Conservation (phyloP, 2,888 invertebrate genomes). For the Chymomyza fuscimana region DNA sequence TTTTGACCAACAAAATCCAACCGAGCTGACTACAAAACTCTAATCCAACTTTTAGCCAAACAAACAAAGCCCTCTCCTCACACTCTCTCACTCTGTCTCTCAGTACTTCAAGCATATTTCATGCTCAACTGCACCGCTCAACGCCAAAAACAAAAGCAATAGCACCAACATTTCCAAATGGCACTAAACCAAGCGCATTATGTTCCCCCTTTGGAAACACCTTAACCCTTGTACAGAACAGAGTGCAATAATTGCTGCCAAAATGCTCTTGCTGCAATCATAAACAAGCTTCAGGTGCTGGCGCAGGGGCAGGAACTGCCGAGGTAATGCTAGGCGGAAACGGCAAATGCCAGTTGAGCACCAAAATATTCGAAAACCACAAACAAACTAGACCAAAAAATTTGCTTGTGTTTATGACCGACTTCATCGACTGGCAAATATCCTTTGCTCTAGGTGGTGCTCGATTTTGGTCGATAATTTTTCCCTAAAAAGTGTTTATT, state of each 20-base stretch:
- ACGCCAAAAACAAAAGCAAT: slow-evolving; percentile 43
- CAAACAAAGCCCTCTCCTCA: background rate
- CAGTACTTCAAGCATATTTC: slow-evolving; percentile 56
- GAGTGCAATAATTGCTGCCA: slow-evolving; percentile 52
- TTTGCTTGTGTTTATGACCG: too few relatives aligned
- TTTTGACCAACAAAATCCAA: background rate
- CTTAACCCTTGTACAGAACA: background rate
- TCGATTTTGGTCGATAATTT: too few relatives aligned
- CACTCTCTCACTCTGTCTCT: background rate
- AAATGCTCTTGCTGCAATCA: slow-evolving; percentile 51
- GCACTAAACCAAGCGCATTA: slow-evolving; percentile 46
- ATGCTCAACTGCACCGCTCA: slow-evolving; percentile 48
- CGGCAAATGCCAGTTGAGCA: background rate
- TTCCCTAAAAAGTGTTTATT: too few relatives aligned
- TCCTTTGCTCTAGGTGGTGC: too few relatives aligned
- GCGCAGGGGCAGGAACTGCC: background rate
- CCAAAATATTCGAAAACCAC: background rate
- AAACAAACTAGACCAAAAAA: background rate
- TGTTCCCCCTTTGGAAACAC: slow-evolving; percentile 6
- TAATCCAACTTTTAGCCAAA: slow-evolving; percentile 25
- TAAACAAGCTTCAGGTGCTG: slow-evolving; percentile 30
- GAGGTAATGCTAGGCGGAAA: background rate
- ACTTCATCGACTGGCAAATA: too few relatives aligned
- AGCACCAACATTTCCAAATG: slow-evolving; percentile 37
- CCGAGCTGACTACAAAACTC: slow-evolving; percentile 3